Conservation (phyloP, 2,113 vertebrate species). For the Phrynosoma blainvillii region DNA sequence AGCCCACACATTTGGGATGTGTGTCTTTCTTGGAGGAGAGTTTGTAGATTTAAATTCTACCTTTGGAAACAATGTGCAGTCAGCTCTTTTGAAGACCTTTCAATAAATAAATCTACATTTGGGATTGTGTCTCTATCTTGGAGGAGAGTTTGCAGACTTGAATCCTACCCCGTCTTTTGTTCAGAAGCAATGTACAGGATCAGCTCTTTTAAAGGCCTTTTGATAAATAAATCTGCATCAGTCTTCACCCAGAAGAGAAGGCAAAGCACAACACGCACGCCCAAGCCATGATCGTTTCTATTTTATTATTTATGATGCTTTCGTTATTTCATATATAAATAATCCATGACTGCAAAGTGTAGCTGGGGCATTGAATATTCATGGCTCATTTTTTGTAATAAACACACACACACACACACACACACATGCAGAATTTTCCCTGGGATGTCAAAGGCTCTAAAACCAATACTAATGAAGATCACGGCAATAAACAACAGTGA, state of each 20-base stretch:
- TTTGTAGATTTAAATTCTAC: too few species aligned
- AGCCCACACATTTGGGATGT: too few species aligned
- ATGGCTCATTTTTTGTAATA: slow-evolving; percentile 65
- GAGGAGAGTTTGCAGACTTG: too few species aligned
- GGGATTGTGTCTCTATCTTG: not conserved
- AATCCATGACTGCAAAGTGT: slow-evolving; percentile 77
- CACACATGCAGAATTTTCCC: slow-evolving; percentile 34
- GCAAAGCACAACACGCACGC: slow-evolving; percentile 23
- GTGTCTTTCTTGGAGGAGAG: too few species aligned
- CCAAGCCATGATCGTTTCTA: slow-evolving; percentile 50
- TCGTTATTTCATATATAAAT: slow-evolving; percentile 78
- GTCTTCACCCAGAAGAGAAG: slow-evolving; percentile 29
- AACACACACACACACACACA: not conserved
- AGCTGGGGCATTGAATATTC: slow-evolving; percentile 75
- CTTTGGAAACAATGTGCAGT: too few species aligned
- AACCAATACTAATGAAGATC: slow-evolving; percentile 35
- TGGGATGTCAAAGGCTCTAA: slow-evolving; percentile 41
- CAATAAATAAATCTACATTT: too few species aligned
- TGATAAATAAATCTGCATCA: slow-evolving; percentile 37
- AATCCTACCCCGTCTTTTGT: not conserved
- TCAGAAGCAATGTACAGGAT: slow-evolving; percentile 40
- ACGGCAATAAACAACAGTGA: not conserved
- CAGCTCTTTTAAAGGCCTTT: slow-evolving; percentile 36
- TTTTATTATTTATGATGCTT: slow-evolving; percentile 81
- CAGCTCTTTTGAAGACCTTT: too few species aligned